Evolutionary conservation across 2,797 vertebrate species (phyloP).

Genomic region (Choloepus didactylus): DNA sequence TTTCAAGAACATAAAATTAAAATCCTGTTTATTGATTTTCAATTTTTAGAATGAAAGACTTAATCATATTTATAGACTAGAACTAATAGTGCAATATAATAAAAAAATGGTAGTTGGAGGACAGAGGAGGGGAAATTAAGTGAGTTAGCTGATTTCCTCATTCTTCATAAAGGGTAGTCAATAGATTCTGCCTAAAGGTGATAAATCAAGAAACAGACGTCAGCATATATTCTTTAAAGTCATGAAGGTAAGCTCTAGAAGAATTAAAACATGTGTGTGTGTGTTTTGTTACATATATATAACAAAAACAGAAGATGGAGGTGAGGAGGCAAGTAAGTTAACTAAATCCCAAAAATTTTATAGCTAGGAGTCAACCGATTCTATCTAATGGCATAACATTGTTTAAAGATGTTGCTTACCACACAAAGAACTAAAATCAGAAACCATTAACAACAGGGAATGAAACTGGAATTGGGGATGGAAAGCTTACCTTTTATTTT

Average conservation of each 20-base stretch:
- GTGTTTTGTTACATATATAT: neutral
- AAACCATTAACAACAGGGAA: neutral
- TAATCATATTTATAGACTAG: constrained; percentile 30
- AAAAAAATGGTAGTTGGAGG: neutral
- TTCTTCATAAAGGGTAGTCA: constrained; percentile 39
- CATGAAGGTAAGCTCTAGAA: neutral
- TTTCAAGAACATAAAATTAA: constrained; percentile 57
- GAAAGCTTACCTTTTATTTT: neutral
- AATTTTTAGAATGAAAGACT: constrained; percentile 47
- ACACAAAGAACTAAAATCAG: no score
- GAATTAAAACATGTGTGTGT: neutral
- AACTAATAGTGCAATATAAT: constrained; percentile 21
- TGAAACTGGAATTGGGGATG: neutral
- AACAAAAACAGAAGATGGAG: constrained; percentile 8
- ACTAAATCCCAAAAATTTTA: neutral
- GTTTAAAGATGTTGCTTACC: neutral
- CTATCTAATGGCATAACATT: neutral
- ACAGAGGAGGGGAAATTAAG: neutral
- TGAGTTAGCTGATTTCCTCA: neutral
- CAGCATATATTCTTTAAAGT: constrained; percentile 9
- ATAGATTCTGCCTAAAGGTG: neutral
- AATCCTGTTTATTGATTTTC: constrained; percentile 57
- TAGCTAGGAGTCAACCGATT: neutral
- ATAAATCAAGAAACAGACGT: neutral
- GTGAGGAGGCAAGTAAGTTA: neutral